These are phyloP conservation scores for Silurus glanis DNA, from an alignment of 2,113 vertebrate species.

Conservation along the genomic window DNA sequence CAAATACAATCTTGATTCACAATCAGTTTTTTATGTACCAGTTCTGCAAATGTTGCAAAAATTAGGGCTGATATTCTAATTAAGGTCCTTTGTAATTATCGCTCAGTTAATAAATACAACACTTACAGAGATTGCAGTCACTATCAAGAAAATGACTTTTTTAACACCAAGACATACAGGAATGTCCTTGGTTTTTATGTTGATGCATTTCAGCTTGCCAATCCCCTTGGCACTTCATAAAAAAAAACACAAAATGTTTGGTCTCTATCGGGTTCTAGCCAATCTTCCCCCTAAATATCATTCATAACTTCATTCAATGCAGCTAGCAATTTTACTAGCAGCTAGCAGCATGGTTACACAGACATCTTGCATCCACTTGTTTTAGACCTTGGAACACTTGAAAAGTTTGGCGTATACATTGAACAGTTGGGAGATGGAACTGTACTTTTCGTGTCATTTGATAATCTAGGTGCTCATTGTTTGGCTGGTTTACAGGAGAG, in stretches of 20 bases:
- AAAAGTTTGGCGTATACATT: too few species aligned
- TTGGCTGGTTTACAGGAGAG: too few species aligned
- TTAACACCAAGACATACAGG: background rate
- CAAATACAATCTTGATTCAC: too few species aligned
- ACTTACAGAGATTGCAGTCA: background rate
- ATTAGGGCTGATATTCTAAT: background rate
- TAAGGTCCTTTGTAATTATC: background rate
- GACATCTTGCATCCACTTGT: too few species aligned
- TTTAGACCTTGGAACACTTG: too few species aligned
- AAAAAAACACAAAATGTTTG: background rate
- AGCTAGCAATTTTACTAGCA: too few species aligned
- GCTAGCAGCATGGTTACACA: too few species aligned
- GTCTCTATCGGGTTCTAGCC: background rate
- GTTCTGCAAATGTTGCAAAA: background rate
- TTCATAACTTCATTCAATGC: too few species aligned
- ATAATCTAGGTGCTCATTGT: too few species aligned
- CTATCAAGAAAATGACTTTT: background rate
- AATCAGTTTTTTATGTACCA: background rate
- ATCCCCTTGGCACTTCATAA: background rate
- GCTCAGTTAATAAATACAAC: background rate
- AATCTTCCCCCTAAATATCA: too few species aligned
- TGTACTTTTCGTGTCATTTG: too few species aligned
- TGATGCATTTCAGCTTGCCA: conserved; percentile 13
- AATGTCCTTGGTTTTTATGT: background rate
- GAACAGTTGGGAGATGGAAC: too few species aligned